Evolutionary conservation across 2,888 invertebrate genomes (phyloP).

Genomic region (Polietes domitor): DNA sequence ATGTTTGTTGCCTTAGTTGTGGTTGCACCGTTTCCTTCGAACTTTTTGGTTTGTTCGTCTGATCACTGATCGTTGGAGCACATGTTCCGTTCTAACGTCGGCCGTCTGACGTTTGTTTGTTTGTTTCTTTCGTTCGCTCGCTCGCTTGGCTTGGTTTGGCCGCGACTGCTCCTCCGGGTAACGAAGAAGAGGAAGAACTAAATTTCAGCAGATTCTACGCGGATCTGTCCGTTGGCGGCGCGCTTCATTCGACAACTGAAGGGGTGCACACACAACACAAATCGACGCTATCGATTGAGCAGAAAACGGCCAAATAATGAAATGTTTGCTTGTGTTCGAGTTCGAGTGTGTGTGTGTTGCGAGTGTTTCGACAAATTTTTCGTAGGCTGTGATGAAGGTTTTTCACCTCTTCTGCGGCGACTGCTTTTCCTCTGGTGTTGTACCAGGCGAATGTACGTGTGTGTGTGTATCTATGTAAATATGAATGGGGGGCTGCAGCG

Average conservation of each 20-base stretch:
- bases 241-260: conserved; percentile 58
- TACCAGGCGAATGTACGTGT: background rate
- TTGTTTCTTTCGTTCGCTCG: conserved; percentile 5
- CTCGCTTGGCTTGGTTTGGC: background rate
- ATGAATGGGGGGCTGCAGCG: no score
- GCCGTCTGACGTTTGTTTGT: background rate
- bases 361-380: background rate
- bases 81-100: background rate
- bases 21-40: conserved; percentile 11
- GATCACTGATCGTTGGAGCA: background rate
- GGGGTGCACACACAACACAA: conserved; percentile 39
- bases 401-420: conserved; percentile 14
- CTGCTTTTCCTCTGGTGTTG: background rate
- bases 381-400: conserved; percentile 25
- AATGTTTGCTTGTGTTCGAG: conserved; percentile 43
- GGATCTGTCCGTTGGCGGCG: conserved; percentile 46
- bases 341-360: conserved; percentile 36
- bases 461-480: background rate
- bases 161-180: background rate
- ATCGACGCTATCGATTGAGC: conserved; percentile 55
- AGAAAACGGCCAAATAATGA: conserved; percentile 37
- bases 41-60: background rate
- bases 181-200: background rate
- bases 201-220: background rate
- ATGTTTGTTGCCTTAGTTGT: background rate